Evolutionary conservation across 2,888 invertebrate genomes (phyloP).

Genomic region (Epirrhoe tristata): DNA sequence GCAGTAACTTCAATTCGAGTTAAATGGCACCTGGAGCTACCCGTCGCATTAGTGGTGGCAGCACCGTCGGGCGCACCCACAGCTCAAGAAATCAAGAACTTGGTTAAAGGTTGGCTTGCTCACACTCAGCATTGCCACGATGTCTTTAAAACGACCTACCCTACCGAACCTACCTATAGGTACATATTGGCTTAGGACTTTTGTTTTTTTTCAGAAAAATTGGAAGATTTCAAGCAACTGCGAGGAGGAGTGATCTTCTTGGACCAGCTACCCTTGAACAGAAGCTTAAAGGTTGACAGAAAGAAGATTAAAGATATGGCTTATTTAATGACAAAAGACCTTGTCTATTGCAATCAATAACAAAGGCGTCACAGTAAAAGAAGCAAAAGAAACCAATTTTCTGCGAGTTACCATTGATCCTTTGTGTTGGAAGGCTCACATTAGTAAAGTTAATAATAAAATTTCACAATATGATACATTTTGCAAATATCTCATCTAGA

Average conservation of each 20-base stretch:
- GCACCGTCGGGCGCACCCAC: conserved; percentile 41
- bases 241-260: conserved; percentile 64
- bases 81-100: conserved; percentile 61
- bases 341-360: too few relatives aligned
- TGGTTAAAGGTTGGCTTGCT: conserved; percentile 63
- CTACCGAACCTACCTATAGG: too few relatives aligned
- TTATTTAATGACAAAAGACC: conserved; percentile 26
- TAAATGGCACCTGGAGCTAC: conserved; percentile 56
- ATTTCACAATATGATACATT: too few relatives aligned
- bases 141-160: too few relatives aligned
- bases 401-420: too few relatives aligned
- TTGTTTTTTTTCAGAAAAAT: conserved; percentile 51
- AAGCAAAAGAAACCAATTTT: too few relatives aligned
- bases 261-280: conserved; percentile 54
- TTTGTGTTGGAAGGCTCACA: too few relatives aligned
- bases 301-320: conserved; percentile 44
- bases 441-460: too few relatives aligned
- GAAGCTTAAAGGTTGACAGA: conserved; percentile 55
- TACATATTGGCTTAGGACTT: too few relatives aligned
- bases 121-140: too few relatives aligned
- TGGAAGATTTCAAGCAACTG: conserved; percentile 59
- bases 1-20: conserved; percentile 63
- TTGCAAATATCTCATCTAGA: too few relatives aligned
- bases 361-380: too few relatives aligned
- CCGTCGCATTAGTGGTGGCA: conserved; percentile 62